These are phyloP conservation scores for Lutjanus erythropterus DNA, from an alignment of 2,113 vertebrate species.

Conservation along the genomic window DNA sequence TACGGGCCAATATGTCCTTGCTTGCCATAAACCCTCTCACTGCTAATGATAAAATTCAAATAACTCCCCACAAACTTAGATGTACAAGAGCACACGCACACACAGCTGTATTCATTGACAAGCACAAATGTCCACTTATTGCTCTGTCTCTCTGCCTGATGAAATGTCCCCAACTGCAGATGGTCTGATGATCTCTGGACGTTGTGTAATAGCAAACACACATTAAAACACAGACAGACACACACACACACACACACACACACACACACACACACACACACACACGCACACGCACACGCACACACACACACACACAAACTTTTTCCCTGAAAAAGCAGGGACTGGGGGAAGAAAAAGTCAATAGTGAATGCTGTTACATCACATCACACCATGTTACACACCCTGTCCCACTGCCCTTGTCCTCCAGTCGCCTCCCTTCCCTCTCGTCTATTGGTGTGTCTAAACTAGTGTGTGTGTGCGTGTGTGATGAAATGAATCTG, in stretches of 20 bases:
- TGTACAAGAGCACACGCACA: not conserved
- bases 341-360: constrained; percentile 22
- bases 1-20: not conserved
- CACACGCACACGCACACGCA: constrained; percentile 11
- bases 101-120: not conserved
- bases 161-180: constrained; percentile 46
- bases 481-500: constrained; percentile 53
- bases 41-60: not conserved
- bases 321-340: not conserved
- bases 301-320: constrained; percentile 16
- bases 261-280: not conserved
- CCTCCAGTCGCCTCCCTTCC: constrained; percentile 11
- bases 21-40: not conserved
- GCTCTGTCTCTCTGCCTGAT: constrained; percentile 5
- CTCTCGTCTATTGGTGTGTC: constrained; percentile 14
- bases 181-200: constrained; percentile 35
- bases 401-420: constrained; percentile 54
- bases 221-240: not conserved
- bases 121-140: constrained; percentile 17
- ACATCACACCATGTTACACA: constrained; percentile 31
- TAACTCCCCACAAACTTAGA: not conserved
- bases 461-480: constrained; percentile 54
- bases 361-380: constrained; percentile 39
- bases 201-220: constrained; percentile 52
- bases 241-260: not conserved